A percentile compares a stretch with the other conserved stretches of the same genome.
Evolutionary conservation across 2,888 invertebrate species (phyloP).

Genomic region (Heliothis peltigera): DNA sequence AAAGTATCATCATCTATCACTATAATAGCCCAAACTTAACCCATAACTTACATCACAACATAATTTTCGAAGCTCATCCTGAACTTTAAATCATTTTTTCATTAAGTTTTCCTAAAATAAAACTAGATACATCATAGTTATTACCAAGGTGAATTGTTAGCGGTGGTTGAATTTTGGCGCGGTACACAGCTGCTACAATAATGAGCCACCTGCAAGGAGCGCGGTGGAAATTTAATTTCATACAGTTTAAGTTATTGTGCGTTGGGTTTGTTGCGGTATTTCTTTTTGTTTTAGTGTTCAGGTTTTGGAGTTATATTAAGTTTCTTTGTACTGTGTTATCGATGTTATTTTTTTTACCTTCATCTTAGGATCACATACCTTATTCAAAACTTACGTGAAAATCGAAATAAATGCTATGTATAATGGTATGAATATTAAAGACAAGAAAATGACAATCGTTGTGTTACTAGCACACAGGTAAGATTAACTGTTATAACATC

Average conservation of each 20-base stretch:
- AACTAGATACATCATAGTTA: constrained; percentile 16
- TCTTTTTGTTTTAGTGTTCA: constrained; percentile 13
- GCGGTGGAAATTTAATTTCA: constrained; percentile 58
- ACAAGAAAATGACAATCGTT: too few species aligned
- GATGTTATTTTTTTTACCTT: too few species aligned
- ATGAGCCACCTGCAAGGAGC: constrained; percentile 66
- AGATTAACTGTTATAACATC: too few species aligned
- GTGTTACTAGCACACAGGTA: too few species aligned
- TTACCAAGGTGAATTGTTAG: constrained; percentile 59
- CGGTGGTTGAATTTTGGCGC: constrained; percentile 73
- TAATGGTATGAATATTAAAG: too few species aligned
- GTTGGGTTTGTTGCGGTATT: constrained; percentile 42
- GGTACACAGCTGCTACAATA: constrained; percentile 66
- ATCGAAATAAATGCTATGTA: too few species aligned
- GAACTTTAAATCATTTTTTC: constrained; percentile 23
- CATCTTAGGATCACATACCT: too few species aligned
- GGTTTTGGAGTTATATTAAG: neutral
- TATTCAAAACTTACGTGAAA: too few species aligned
- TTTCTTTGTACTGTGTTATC: neutral
- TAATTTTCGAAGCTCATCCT: neutral
- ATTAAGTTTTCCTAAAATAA: constrained; percentile 32
- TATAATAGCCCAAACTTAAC: neutral
- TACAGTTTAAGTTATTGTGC: constrained; percentile 54
- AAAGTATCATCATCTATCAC: neutral
- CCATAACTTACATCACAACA: neutral